Evolutionary conservation across 2,797 vertebrate species (phyloP), one percentile per base, ranked within the genome.

Genomic region (Melanotaenia pygmaea): DNA sequence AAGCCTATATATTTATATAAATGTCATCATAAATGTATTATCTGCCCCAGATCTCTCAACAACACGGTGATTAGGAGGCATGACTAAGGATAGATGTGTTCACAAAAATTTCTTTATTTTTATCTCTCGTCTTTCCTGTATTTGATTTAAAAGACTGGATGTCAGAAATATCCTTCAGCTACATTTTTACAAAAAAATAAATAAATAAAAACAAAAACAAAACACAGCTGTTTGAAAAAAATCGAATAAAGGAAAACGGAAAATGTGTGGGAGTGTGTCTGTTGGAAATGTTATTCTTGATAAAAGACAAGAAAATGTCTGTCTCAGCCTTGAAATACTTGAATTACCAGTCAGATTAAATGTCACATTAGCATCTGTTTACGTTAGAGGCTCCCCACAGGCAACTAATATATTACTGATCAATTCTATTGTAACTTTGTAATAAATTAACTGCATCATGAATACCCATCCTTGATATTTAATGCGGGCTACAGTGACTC

Each of bases 301-400:
- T 71, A 58, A 73, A 74, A 76, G 66, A 73, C 50, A 74, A 67
- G 28, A 60, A 70, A 57, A 74, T 59, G 57, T 76, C 22, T 59
- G 28, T 76, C 77, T 72, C 76, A 77, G 16, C 76, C 75, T 76
- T 3, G 11, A n/a, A 85, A 30, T 30, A 24, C 30, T 66, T 71
- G 57, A 81, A 79, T 82, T 64, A 56, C 28, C 50, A 69, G 63
- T 82, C 70, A 81, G 81, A 81, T 80, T 72, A 75, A 87, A 86
- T 86, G 88, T 86, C 78, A 83, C 63, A 78, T 82, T 68, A 74
- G 70, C 80, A 74, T 86, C 58, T 62, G 67, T 74, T 54, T 62
- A 64, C 74, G 74, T 77, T 67, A 11, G 51, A 50, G 40, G 72
- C 67, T 59, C 67, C 72, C 72, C 32, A 61, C 45, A 43, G 61